A percentile compares a stretch with the other conserved stretches of the same genome.
phyloP scores from a whole-genome alignment of 2,113 vertebrate genomes.

The Suricata suricatta region DNA sequence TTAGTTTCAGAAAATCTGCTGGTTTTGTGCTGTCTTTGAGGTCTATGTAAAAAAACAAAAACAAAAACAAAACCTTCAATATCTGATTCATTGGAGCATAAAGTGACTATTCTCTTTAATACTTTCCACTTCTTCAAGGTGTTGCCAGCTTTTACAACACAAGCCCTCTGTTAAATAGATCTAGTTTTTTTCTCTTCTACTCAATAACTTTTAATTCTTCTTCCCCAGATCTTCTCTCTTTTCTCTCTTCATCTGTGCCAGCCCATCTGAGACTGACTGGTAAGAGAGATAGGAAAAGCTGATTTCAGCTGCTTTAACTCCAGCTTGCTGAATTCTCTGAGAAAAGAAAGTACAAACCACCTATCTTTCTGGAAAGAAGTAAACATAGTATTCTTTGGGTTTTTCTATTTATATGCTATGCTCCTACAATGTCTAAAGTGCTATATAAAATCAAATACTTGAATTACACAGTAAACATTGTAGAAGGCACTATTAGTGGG shows the following conservation, averaged over 20 bases:
- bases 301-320: background rate
- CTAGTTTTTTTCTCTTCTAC: background rate
- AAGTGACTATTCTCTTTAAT: background rate
- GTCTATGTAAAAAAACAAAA: background rate
- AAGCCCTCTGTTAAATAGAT: background rate
- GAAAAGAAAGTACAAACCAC: background rate
- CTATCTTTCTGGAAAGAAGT: background rate
- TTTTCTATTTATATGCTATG: background rate
- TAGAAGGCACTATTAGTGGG: background rate
- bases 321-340: background rate
- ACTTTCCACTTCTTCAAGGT: background rate
- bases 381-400: background rate
- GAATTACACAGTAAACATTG: background rate
- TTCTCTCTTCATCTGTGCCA: background rate
- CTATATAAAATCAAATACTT: background rate
- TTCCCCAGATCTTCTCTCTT: too few relatives aligned
- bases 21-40: background rate
- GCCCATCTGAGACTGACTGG: background rate
- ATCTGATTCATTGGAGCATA: background rate
- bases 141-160: background rate
- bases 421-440: background rate
- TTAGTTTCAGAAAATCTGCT: background rate
- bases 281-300: background rate
- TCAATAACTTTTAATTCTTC: background rate
- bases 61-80: background rate